phyloP scores from a whole-genome alignment of 2,888 invertebrate species.

The Amphipoea oculea region DNA sequence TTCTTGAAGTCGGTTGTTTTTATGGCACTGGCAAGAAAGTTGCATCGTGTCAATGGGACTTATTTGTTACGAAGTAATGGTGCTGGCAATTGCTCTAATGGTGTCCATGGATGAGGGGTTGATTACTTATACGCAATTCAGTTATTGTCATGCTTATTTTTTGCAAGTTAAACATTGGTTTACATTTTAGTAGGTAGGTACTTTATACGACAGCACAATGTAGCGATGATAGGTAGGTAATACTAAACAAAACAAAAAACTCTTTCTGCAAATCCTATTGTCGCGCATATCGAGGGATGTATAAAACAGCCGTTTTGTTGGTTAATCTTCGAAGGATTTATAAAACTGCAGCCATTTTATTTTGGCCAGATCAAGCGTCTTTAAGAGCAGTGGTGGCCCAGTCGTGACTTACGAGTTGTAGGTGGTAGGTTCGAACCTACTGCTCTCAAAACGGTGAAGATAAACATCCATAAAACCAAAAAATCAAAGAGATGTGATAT shows the following conservation, averaged over 20 bases:
- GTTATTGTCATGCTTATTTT: background rate
- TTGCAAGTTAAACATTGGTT: background rate
- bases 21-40: background rate
- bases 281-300: too few species aligned
- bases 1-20: too few species aligned
- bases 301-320: background rate
- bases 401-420: too few species aligned
- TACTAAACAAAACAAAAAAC: too few species aligned
- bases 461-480: too few species aligned
- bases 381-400: too few species aligned
- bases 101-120: background rate
- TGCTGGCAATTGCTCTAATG: too few species aligned
- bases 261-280: too few species aligned
- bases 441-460: too few species aligned
- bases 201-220: background rate
- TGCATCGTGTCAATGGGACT: too few species aligned
- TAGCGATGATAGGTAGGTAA: background rate
- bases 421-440: too few species aligned
- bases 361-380: background rate
- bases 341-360: background rate
- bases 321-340: background rate
- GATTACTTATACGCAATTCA: background rate
- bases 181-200: background rate
- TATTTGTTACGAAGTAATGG: background rate
- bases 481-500: too few species aligned